A percentile compares a stretch with the other conserved stretches of the same genome.
These are phyloP conservation scores for Falco novaeseelandiae DNA, from an alignment of 2,797 vertebrate genomes.

Conservation along the genomic window DNA sequence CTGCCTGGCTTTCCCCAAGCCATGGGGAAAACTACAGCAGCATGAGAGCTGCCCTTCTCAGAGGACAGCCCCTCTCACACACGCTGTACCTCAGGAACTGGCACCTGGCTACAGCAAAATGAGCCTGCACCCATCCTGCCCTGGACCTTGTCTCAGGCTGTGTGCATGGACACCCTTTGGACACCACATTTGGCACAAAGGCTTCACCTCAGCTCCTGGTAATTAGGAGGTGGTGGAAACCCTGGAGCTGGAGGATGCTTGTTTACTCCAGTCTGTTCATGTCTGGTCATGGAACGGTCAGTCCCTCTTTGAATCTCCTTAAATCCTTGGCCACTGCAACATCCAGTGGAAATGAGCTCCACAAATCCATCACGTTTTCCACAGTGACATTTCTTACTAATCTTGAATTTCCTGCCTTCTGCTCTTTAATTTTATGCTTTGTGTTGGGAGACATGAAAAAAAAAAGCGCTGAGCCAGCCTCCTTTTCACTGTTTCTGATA, in stretches of 20 bases:
- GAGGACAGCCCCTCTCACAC: neutral
- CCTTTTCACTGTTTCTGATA: neutral
- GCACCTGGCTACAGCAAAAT: neutral
- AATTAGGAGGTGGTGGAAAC: neutral
- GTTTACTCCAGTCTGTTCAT: neutral
- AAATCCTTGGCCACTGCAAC: neutral
- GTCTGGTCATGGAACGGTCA: neutral
- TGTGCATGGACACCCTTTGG: neutral
- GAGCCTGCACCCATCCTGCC: neutral
- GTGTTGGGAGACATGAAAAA: neutral
- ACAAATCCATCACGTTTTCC: neutral
- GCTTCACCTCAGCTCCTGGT: neutral
- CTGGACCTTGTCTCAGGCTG: neutral
- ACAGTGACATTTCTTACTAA: neutral
- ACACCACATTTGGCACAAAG: neutral
- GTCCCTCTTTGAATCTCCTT: neutral
- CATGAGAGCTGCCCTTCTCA: neutral
- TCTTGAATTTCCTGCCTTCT: neutral
- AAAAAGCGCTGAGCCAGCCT: neutral
- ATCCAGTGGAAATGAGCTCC: neutral
- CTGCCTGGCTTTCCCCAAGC: neutral
- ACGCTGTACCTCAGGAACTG: rapidly evolving
- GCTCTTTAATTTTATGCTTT: neutral
- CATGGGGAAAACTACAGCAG: neutral
- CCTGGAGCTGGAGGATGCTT: neutral